Conservation (phyloP, 2,113 vertebrate species). For the Nyctereutes procyonoides region DNA sequence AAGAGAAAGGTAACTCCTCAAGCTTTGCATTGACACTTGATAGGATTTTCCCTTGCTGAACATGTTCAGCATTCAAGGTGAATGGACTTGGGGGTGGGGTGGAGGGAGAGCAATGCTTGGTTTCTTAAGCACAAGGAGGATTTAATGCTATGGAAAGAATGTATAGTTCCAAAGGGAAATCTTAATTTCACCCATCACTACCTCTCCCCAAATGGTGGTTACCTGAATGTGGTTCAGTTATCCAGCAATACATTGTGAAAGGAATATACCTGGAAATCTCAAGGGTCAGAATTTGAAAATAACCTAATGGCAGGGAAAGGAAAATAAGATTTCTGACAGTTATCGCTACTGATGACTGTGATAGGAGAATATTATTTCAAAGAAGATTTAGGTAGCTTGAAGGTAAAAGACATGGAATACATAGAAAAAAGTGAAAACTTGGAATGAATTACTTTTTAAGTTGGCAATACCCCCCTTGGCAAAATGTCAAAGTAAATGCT, state of each 20-base stretch:
- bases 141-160: background rate
- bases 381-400: background rate
- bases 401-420: slow-evolving; percentile 19
- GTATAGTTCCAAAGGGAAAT: background rate
- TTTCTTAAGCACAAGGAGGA: background rate
- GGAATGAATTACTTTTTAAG: slow-evolving; percentile 39
- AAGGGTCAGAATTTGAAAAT: background rate
- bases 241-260: background rate
- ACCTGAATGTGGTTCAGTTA: background rate
- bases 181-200: background rate
- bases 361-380: background rate
- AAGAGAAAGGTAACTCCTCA: background rate
- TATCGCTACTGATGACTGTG: background rate
- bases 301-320: background rate
- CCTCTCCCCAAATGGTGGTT: background rate
- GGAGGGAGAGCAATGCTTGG: background rate
- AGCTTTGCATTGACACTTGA: background rate
- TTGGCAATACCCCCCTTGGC: background rate
- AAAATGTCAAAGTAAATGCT: slow-evolving; percentile 58
- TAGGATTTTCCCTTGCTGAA: background rate
- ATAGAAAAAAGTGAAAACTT: background rate
- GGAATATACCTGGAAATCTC: background rate
- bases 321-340: background rate
- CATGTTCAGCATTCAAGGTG: background rate
- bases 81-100: background rate